Evolutionary conservation across 2,888 invertebrate genomes (phyloP), one percentile per base, ranked within the genome.

Genomic region (Thera britannica): DNA sequence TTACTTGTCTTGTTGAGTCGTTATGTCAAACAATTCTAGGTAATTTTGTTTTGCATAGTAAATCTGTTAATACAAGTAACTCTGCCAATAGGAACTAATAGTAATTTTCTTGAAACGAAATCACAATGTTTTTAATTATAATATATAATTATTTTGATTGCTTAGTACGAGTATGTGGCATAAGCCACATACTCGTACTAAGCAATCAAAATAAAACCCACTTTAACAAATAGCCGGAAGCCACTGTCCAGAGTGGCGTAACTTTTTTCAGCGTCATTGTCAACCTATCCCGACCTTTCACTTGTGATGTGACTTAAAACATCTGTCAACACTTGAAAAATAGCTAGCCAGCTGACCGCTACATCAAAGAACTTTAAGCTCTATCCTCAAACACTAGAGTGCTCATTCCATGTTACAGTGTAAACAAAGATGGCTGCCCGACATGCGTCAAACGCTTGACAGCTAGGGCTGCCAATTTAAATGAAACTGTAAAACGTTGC

Each of bases 381-480:
- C 9, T 72, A 70, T 38, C 0, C 0, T 2, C 2, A 23, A 4
- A 4, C 0, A 8, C 8, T 70, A 74, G 56, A 64, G 68, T 66
- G 51, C 34, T 57, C 51, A 52, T 65, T 69, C 65, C 23, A 63
- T 56, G 44, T 59, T 59, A 58, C 4, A 62, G n/a, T 38, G 34
- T 54, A 62, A 69, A 70, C 72, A 72, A 75, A 73, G 75, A 77
- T 75, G 77, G 74, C 75, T 64, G 73, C 73, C 48, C 61, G 65
- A 66, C 72, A 73, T 76, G 74, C 75, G 74, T 73, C 77, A 76
- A 75, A 72, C 73, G 71, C 64, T 68, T 76, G 84, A 77, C 81
- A 81, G 79, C 76, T 76, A 78, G 82, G 80, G 81, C 78, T 87
- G 85, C 83, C 88, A 88, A 85, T 88, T 86, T 82, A 85, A 86